Conservation (phyloP, 2,888 invertebrate genomes). For the Rhingia rostrata region DNA sequence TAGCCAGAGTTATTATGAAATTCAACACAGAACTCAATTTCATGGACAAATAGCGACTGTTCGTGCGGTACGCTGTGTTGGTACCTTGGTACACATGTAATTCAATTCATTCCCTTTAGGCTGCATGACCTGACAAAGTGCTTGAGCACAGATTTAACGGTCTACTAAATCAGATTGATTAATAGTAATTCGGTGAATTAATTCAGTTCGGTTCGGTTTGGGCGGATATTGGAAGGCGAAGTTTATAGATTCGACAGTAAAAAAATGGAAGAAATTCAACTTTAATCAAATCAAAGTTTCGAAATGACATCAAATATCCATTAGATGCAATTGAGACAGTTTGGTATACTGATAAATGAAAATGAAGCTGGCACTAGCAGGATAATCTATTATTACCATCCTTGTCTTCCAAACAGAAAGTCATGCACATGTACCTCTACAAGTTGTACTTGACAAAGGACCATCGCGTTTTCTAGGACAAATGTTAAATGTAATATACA, state of each 20-base stretch:
- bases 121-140: not conserved
- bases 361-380: not conserved
- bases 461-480: not conserved
- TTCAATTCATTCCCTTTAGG: not conserved
- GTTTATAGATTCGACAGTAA: not conserved
- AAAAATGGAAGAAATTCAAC: not conserved
- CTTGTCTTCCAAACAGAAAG: not conserved
- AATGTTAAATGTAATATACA: too few species aligned
- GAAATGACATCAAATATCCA: conserved; percentile 17
- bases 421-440: not conserved
- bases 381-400: not conserved
- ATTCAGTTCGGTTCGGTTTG: not conserved
- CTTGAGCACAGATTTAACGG: conserved; percentile 16
- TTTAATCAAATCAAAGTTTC: not conserved
- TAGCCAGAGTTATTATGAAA: conserved; percentile 12
- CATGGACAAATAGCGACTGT: conserved; percentile 2
- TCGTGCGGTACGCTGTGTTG: not conserved
- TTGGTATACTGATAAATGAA: not conserved
- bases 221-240: not conserved
- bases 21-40: conserved; percentile 26
- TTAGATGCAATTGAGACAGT: conserved; percentile 11
- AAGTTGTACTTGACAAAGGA: not conserved
- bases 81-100: not conserved
- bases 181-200: conserved; percentile 2
- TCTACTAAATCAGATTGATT: conserved; percentile 6